A percentile compares a stretch with the other conserved stretches of the same genome.
Evolutionary conservation across 2,797 vertebrate species (phyloP).

Genomic region (Sebastes taczanowskii): DNA sequence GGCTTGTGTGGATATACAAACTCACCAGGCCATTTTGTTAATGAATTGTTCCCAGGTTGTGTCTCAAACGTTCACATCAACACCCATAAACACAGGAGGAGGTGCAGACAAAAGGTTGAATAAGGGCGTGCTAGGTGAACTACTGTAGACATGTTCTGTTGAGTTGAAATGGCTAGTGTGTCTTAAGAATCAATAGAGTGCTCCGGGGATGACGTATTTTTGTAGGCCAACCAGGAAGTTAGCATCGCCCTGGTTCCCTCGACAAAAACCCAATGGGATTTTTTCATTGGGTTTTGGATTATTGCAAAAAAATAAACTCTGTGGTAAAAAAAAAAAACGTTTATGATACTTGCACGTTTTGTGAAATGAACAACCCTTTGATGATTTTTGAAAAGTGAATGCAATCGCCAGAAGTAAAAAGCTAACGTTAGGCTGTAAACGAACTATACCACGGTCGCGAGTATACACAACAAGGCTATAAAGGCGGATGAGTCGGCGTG

Average conservation of each 20-base stretch:
- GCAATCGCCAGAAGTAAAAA: neutral
- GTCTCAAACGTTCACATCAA: constrained; percentile 70
- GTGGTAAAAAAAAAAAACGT: too few species aligned
- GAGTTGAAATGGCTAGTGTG: neutral
- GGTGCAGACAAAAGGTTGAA: constrained; percentile 54
- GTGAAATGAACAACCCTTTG: too few species aligned
- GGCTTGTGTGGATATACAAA: constrained; percentile 74
- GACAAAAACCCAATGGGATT: too few species aligned
- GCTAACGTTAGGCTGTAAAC: neutral
- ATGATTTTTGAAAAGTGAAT: neutral
- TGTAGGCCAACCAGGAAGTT: too few species aligned
- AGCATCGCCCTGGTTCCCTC: too few species aligned
- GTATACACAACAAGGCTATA: neutral
- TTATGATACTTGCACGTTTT: too few species aligned
- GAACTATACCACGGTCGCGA: neutral
- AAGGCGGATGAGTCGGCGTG: neutral
- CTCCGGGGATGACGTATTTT: too few species aligned
- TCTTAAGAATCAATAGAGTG: neutral
- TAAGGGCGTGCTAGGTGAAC: constrained; percentile 12
- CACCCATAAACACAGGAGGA: constrained; percentile 80
- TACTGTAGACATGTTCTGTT: neutral
- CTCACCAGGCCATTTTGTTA: constrained; percentile 54
- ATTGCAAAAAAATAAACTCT: too few species aligned
- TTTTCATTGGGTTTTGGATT: too few species aligned
- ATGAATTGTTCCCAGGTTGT: constrained; percentile 66